Percentiles rank a stretch among this genome's conserved stretches.
Evolutionary conservation across 2,888 invertebrate species (phyloP).

Genomic region (Drosophila multiciliata): DNA sequence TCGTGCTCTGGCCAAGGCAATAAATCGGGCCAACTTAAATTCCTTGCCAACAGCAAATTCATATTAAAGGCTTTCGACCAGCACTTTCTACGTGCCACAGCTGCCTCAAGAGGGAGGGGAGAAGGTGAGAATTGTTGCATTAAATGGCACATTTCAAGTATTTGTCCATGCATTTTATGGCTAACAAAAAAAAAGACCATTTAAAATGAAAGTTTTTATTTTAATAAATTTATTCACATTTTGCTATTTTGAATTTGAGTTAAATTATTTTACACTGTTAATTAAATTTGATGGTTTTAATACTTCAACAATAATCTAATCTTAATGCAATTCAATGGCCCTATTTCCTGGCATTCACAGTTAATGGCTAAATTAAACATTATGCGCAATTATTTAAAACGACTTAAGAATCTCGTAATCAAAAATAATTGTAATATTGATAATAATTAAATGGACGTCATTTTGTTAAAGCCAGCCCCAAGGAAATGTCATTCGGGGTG

Average conservation of each 20-base stretch:
- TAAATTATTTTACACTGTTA: conserved; percentile 16
- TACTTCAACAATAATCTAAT: conserved; percentile 9
- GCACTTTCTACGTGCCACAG: conserved; percentile 29
- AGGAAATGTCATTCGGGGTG: conserved; percentile 7
- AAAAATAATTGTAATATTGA: conserved; percentile 31
- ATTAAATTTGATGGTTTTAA: conserved; percentile 11
- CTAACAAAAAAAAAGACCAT: conserved; percentile 17
- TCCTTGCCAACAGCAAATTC: conserved; percentile 45
- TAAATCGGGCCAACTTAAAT: conserved; percentile 78
- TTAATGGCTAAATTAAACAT: conserved; percentile 47
- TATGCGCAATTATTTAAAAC: conserved; percentile 57
- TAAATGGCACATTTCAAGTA: conserved; percentile 40
- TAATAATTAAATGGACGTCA: conserved; percentile 32
- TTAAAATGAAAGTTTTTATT: neutral
- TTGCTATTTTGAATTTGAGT: neutral
- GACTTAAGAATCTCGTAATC: conserved; percentile 17
- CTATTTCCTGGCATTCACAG: conserved; percentile 6
- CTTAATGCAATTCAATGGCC: conserved; percentile 17
- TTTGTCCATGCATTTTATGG: conserved; percentile 37
- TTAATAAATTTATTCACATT: neutral
- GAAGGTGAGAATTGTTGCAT: neutral
- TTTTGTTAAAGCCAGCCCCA: conserved; percentile 2
- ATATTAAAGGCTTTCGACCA: conserved; percentile 60
- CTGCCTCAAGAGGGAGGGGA: conserved; percentile 10
- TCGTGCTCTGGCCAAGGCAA: conserved; percentile 34